Percentiles rank a stretch among this genome's conserved stretches.
phyloP scores from a whole-genome alignment of 2,888 invertebrate species.

The Pseudeuparius sepicola region DNA sequence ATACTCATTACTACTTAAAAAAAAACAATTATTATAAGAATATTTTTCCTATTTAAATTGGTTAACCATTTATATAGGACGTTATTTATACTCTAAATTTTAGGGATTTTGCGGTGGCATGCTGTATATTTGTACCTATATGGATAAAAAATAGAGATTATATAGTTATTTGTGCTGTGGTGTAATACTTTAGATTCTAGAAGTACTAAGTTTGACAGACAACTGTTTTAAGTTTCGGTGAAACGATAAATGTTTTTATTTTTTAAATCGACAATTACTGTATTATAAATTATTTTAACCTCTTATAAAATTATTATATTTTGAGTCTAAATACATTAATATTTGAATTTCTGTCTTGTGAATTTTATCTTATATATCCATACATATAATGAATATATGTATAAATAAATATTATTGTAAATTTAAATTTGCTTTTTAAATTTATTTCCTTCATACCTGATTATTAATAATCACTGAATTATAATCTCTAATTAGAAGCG shows the following conservation, averaged over 20 bases:
- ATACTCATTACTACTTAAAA: no score
- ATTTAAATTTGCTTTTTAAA: slow-evolving; percentile 27
- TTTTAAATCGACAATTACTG: slow-evolving; percentile 32
- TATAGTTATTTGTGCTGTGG: slow-evolving; percentile 43
- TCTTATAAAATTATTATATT: slow-evolving; percentile 33
- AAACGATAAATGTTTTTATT: no score
- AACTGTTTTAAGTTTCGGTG: no score
- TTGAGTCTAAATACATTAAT: slow-evolving; percentile 34
- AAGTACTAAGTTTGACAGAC: slow-evolving; percentile 34
- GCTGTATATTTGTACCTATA: slow-evolving; percentile 43
- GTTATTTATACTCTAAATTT: slow-evolving; percentile 33
- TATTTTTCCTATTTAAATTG: slow-evolving; percentile 29
- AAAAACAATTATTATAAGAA: slow-evolving; percentile 18
- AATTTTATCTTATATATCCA: slow-evolving; percentile 41
- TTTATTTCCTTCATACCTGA: slow-evolving; percentile 11
- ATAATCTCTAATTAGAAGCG: no score
- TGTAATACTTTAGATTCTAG: slow-evolving; percentile 33
- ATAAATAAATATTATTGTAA: slow-evolving; percentile 42
- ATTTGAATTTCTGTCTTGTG: slow-evolving; percentile 40
- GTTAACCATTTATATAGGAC: slow-evolving; percentile 26
- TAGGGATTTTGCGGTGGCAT: slow-evolving; percentile 36
- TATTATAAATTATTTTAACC: slow-evolving; percentile 34
- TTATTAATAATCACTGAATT: no score
- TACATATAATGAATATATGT: slow-evolving; percentile 41
- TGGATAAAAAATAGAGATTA: slow-evolving; percentile 38